Percentiles rank a stretch among this genome's conserved stretches.
phyloP scores from a whole-genome alignment of 2,888 invertebrate genomes.

The Cyclophora punctaria region DNA sequence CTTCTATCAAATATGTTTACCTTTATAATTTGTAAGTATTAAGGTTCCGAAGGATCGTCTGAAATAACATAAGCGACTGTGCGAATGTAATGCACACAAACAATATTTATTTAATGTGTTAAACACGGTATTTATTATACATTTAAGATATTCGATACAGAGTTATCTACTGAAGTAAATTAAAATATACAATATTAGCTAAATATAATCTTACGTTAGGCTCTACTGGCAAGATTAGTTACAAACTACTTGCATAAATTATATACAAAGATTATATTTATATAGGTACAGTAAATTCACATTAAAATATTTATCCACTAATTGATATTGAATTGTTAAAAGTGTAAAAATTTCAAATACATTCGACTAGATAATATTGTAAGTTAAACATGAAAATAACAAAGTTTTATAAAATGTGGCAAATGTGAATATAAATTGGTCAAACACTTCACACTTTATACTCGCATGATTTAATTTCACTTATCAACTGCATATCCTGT shows the following conservation, averaged over 20 bases:
- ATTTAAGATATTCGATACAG: not conserved
- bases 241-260: not conserved
- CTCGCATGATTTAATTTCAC: slow-evolving; percentile 14
- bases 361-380: slow-evolving; percentile 23
- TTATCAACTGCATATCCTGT: slow-evolving; percentile 15
- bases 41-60: too few species aligned
- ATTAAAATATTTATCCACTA: not conserved
- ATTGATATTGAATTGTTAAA: slow-evolving; percentile 1
- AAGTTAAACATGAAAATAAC: slow-evolving; percentile 13
- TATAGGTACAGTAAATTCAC: not conserved
- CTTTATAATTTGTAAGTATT: too few species aligned
- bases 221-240: slow-evolving; percentile 13
- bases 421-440: not conserved
- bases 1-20: too few species aligned
- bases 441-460: slow-evolving; percentile 2
- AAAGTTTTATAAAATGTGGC: slow-evolving; percentile 7
- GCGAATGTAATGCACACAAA: slow-evolving; percentile 21
- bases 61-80: too few species aligned
- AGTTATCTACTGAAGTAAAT: slow-evolving; percentile 1
- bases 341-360: slow-evolving; percentile 1
- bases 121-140: slow-evolving; percentile 24
- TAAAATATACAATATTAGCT: slow-evolving; percentile 5
- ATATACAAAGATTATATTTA: slow-evolving; percentile 2
- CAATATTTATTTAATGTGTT: slow-evolving; percentile 30
- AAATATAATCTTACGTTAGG: slow-evolving; percentile 6